Evolutionary conservation across 2,888 invertebrate genomes (phyloP).

Genomic region (Hydroisotoma schaefferi): DNA sequence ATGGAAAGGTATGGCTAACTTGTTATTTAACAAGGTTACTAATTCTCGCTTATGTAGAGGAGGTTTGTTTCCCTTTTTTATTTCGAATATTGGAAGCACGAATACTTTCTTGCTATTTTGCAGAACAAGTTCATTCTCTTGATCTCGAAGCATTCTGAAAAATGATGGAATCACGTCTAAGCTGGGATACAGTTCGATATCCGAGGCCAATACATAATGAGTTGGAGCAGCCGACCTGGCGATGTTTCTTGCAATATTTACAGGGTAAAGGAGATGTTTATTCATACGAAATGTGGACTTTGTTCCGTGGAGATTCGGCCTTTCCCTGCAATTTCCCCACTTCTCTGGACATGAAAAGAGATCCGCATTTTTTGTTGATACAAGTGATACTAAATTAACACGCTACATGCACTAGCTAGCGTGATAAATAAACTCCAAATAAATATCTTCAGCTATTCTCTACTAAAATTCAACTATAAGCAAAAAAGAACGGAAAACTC

Average conservation of each 20-base stretch:
- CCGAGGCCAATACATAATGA: conserved; percentile 77
- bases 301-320: conserved; percentile 13
- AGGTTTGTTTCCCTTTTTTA: conserved; percentile 56
- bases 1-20: conserved; percentile 84
- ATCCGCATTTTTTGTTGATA: not conserved
- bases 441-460: too few relatives aligned
- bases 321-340: conserved; percentile 24
- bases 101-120: conserved; percentile 60
- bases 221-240: conserved; percentile 79
- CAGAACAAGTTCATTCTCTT: not conserved
- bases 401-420: too few relatives aligned
- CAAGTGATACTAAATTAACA: not conserved
- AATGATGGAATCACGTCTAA: conserved; percentile 74
- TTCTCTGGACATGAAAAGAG: conserved; percentile 10
- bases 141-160: conserved; percentile 67
- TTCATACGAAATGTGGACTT: conserved; percentile 61
- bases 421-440: too few relatives aligned
- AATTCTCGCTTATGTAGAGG: conserved; percentile 71
- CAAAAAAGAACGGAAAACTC: not conserved
- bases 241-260: conserved; percentile 85
- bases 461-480: not conserved
- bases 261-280: conserved; percentile 79
- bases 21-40: conserved; percentile 64
- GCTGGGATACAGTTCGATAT: conserved; percentile 87
- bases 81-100: conserved; percentile 83